Evolutionary conservation across 1,140 invertebrate species (phyloP), one percentile per base, ranked within the genome.

Genomic region (Leptinotarsa undecemlineata): DNA sequence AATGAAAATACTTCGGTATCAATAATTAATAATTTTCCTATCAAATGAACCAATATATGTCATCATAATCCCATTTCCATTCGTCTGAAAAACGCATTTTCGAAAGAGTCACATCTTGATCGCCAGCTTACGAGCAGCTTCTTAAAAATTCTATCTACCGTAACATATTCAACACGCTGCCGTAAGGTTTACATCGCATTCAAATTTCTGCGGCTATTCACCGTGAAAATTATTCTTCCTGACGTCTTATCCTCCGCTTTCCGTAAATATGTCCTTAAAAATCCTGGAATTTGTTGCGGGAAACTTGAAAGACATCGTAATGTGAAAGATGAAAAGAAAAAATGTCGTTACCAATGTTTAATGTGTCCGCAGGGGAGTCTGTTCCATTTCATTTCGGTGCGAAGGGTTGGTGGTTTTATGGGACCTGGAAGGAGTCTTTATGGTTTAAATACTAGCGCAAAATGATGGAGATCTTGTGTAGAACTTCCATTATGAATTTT

Each of bases 191-290:
- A 67, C 64, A 67, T 42, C 64, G 64, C 21, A 67, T 67, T 67
- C 64, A 67, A 67, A 67, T 67, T 67, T 64, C 42, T 67, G 23
- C 64, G n/a, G 64, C 64, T n/a, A 67, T 67, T 67, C 64, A 67
- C 64, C 64, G 64, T 67, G 64, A 67, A 67, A 67, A 67, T 67
- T 67, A 67, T 67, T 67, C 64, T 67, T 67, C 64, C 64, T 26
- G 64, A 67, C 64, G 26, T 67, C 64, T 67, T 67, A 67, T 67
- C 64, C 64, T 67, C 23, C 64, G 64, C 64, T 67, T 67, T 67
- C 64, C 21, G 64, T 67, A 67, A 67, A 67, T 67, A 67, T 67
- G 64, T 67, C 64, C 4, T 17, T 42, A 42, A 26, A 57, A 67
- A 67, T 67, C 23, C 64, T n/a, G 64, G 64, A 67, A 67, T 67